phyloP scores from a whole-genome alignment of 1,140 invertebrate species.

The Drosophila santomea region DNA sequence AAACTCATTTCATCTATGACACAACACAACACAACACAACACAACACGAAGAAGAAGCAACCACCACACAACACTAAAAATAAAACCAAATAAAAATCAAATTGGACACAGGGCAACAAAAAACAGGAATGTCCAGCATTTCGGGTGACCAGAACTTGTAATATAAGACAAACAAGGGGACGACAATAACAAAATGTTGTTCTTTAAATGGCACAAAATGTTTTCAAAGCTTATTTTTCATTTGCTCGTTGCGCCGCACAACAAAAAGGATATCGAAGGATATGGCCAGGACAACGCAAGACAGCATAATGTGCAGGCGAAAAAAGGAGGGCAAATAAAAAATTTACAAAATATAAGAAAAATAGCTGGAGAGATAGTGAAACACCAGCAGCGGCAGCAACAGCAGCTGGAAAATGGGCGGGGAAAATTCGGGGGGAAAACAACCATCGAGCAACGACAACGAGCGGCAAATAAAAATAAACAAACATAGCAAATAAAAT shows the following conservation, averaged over 20 bases:
- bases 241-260: conserved; percentile 63
- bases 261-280: conserved; percentile 48
- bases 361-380: conserved; percentile 79
- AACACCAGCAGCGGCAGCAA: conserved; percentile 43
- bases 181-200: conserved; percentile 74
- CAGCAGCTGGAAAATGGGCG: conserved; percentile 21
- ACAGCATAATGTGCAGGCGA: conserved; percentile 50
- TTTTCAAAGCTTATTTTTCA: conserved; percentile 82
- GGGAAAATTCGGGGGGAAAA: conserved; percentile 6
- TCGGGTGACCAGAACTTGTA: conserved; percentile 64
- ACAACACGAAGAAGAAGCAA: conserved; percentile 29
- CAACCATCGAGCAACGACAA: conserved; percentile 37
- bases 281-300: conserved; percentile 40
- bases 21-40: conserved; percentile 48
- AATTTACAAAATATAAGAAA: conserved; percentile 74
- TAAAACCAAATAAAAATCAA: conserved; percentile 69
- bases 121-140: conserved; percentile 69
- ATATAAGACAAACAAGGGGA: conserved; percentile 78
- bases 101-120: conserved; percentile 68
- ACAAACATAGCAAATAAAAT: conserved; percentile 82
- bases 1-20: conserved; percentile 75
- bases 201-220: conserved; percentile 82
- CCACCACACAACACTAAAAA: conserved; percentile 29
- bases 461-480: conserved; percentile 78
- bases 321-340: conserved; percentile 51